Base-by-base conservation (phyloP, 1,140 invertebrate species). In the Drosophila mojavensis region DNA sequence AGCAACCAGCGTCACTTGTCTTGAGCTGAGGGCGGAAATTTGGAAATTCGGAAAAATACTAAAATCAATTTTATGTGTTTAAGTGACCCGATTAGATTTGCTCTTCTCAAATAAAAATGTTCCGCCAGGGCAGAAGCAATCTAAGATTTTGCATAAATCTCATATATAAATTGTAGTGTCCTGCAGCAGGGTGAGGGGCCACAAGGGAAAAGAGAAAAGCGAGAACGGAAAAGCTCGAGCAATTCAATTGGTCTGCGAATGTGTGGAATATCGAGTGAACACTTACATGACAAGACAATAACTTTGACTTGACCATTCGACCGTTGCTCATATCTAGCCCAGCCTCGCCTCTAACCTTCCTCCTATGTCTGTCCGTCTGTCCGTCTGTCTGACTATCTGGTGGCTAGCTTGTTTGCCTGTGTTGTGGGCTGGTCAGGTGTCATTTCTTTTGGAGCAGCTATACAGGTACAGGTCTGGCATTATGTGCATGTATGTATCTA, bases 211-310 rank as follows among this genome's bases (percentile, higher is more conserved):
- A 24, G 20, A 24, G 20, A 24, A 24, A 24, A 2, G 20, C 1
- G 20, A 24, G 20, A 79, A 88, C 72, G 76, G 83, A 70, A 88
- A 82, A 73, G 56, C 58, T 51, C 53, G 24, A 60, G 67, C 63
- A 45, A 56, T 43, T 20, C 39, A 61, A 39, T 64, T 58, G 45
- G 17, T 53, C 17, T 41, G n/a, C n/a, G 15, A 39, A 39, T 17
- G n/a, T 43, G 36, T 13, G 43, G 30, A 45, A 17, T 10, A 6
- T 15, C 6, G 20, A n/a, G 48, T 50, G n/a, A 20, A 33, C 79
- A 78, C 75, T 82, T 82, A 86, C 83, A 88, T 88, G 83, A 86
- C 82, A 86, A 76, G 83, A 79, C 83, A 86, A 86, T 88, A 86
- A 88, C 79, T 88, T 81, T 86, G 82, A 86, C 82, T 88, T 86